Percentiles rank a stretch among this genome's conserved stretches.
Evolutionary conservation across 2,888 invertebrate species (phyloP).

Genomic region (Margaritifera margaritifera): DNA sequence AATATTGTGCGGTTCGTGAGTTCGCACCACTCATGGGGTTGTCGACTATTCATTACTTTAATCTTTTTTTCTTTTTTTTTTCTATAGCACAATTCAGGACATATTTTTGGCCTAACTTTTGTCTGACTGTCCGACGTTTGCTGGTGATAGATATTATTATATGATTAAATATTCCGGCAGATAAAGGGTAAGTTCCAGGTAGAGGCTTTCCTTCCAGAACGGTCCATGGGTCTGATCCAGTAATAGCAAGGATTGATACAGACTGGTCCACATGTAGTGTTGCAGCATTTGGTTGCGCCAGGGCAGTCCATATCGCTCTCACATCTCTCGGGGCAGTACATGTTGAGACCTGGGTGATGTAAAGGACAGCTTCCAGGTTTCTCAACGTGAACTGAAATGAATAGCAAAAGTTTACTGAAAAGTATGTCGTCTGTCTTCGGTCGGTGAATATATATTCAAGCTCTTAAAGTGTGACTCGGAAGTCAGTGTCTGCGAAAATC

Average conservation of each 20-base stretch:
- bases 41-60: no score
- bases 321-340: constrained; percentile 34
- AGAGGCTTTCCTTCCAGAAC: constrained; percentile 21
- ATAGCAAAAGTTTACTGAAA: background rate
- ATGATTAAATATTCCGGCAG: constrained; percentile 24
- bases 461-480: background rate
- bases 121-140: no score
- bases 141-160: background rate
- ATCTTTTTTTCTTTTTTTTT: no score
- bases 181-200: constrained; percentile 42
- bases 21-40: no score
- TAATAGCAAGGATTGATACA: constrained; percentile 48
- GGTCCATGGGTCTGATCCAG: constrained; percentile 33
- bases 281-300: constrained; percentile 47
- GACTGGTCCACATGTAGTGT: constrained; percentile 36
- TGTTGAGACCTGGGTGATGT: constrained; percentile 13
- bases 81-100: no score
- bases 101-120: no score
- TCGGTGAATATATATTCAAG: background rate
- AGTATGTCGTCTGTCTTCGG: background rate
- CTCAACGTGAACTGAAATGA: constrained; percentile 23
- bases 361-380: constrained; percentile 47
- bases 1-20: no score
- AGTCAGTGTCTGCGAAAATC: background rate
- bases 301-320: constrained; percentile 39